Base-by-base conservation (phyloP, 2,113 vertebrate species). In the Probosciger aterrimus region DNA sequence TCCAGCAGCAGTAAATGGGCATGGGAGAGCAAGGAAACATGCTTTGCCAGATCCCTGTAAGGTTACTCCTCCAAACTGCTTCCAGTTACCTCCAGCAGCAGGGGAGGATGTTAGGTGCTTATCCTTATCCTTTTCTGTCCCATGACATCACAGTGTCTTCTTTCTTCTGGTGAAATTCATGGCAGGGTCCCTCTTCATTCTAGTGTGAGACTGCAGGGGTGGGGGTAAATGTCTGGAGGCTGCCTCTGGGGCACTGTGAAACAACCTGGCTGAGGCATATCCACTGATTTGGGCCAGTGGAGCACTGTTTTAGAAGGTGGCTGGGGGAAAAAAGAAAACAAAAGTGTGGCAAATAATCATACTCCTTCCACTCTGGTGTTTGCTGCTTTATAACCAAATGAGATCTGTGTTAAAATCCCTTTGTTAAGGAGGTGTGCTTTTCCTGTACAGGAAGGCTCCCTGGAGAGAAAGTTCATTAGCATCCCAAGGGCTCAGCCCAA, bases 401-500 rank as follows among this genome's bases (percentile, higher is more conserved):
- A 89, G 47, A 87, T 64, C 44, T 89, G 35, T 94, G 84, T 85
- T 87, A 76, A 91, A 85, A 87, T 85, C 37, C 37, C 37, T 82
- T 85, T 95, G 57, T 82, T 31, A 60, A 52, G 50, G 69, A 77
- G 53, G 67, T 82, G 59, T 91, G 57, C n/a, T 89, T 90, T 95
- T 82, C 31, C 67, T 88, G 59, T 91, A 47, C 63, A 74, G 49
- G 63, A 93, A 96, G 87, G 46, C 67, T 96, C 82, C 75, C 82
- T 77, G 90, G 78, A 90, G 92, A 88, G 59, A 85, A 88, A 87
- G 67, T 90, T 77, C 78, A 80, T 95, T 90, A 87, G 87, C 84
- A 88, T 95, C 41, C 37, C 35, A 53, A 90, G 49, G 49, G 53
- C 59, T 91, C 78, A 69, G 65, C 71, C 79, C 71, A 65, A 90